Conservation (phyloP, 2,113 vertebrate genomes). For the Erythrolamprus reginae region DNA sequence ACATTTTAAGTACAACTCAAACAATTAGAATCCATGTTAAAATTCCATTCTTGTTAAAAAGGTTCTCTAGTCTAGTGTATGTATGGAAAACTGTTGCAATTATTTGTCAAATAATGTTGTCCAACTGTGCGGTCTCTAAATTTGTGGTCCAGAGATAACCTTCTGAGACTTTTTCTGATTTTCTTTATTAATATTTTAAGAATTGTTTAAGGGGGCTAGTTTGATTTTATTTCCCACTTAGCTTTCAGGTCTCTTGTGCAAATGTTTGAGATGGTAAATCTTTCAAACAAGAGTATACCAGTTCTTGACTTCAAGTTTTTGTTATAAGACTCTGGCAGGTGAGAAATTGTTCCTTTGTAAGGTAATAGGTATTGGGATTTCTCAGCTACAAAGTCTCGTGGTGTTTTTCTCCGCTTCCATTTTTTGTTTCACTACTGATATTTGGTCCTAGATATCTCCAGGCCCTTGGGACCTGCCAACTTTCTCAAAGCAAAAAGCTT, state of each 20-base stretch:
- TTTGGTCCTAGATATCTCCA: background rate
- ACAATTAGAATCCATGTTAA: background rate
- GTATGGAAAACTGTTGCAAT: background rate
- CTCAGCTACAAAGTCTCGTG: background rate
- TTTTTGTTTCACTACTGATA: background rate
- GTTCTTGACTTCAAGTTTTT: background rate
- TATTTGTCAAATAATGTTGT: background rate
- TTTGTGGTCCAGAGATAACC: background rate
- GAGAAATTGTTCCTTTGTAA: background rate
- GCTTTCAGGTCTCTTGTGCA: background rate
- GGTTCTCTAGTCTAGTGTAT: background rate
- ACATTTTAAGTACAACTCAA: background rate
- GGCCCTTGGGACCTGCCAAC: background rate
- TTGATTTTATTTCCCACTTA: background rate
- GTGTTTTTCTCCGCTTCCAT: background rate
- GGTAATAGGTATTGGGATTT: background rate
- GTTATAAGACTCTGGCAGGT: background rate
- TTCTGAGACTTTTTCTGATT: conserved; percentile 33
- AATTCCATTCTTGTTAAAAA: background rate
- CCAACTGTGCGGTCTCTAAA: conserved; percentile 9
- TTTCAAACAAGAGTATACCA: rapidly evolving
- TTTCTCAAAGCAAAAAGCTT: background rate
- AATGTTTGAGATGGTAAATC: background rate
- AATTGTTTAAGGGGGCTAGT: conserved; percentile 26
- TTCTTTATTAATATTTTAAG: conserved; percentile 52